phyloP scores from a whole-genome alignment of 2,797 vertebrate species.

The Mionectes olivaceus region DNA sequence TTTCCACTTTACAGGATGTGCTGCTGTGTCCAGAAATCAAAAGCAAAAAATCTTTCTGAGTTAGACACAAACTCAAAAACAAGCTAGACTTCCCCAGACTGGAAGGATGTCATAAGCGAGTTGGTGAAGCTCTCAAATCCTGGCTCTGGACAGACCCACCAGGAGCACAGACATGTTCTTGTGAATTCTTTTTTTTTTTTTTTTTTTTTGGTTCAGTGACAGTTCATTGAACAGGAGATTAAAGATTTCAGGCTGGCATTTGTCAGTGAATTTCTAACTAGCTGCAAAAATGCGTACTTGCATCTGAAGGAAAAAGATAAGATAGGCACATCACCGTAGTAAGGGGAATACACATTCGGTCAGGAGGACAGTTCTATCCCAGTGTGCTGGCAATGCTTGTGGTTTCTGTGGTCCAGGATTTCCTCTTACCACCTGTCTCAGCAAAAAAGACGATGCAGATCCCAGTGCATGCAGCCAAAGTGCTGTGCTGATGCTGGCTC shows the following conservation, averaged over 20 bases:
- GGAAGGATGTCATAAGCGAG: not conserved
- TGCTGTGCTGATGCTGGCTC: not conserved
- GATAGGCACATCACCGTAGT: not conserved
- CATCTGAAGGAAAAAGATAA: not conserved
- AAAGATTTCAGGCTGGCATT: constrained; percentile 7
- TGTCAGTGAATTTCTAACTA: constrained; percentile 25
- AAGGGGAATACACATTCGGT: not conserved
- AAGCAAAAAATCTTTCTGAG: not conserved
- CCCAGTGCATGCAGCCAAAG: not conserved
- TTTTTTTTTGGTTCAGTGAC: not conserved
- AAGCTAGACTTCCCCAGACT: not conserved
- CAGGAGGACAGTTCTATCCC: not conserved
- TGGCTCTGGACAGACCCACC: not conserved
- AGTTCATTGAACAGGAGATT: constrained; percentile 9
- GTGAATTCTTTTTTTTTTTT: not conserved
- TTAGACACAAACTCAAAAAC: not conserved
- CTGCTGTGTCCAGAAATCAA: not conserved
- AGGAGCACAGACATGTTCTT: not conserved
- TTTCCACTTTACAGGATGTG: not conserved
- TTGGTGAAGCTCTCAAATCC: not conserved
- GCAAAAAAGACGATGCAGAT: not conserved
- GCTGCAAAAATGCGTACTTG: not conserved
- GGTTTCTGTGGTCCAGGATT: not conserved
- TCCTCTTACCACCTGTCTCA: not conserved
- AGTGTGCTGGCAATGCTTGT: not conserved